These are phyloP conservation scores for Drosophila ohnishii DNA, from an alignment of 1,140 invertebrate genomes.

Conservation along the genomic window DNA sequence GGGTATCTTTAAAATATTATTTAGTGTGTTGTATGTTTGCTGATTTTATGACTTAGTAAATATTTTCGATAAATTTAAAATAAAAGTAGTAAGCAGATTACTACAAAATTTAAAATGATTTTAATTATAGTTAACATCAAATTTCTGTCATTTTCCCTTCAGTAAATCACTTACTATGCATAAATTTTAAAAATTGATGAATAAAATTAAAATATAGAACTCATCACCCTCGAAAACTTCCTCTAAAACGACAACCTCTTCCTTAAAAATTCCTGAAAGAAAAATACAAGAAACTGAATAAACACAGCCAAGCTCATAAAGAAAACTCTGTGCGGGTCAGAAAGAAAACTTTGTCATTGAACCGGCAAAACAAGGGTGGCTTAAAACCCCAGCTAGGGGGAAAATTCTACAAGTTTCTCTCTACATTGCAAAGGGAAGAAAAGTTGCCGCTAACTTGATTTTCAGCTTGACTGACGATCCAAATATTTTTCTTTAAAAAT, in stretches of 20 bases:
- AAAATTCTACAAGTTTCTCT: constrained; percentile 47
- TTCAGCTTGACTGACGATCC: constrained; percentile 70
- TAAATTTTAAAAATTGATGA: not conserved
- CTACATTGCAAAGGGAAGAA: constrained; percentile 27
- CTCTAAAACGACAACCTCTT: not conserved
- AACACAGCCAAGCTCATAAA: constrained; percentile 61
- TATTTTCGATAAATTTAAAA: no score
- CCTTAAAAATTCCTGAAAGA: constrained; percentile 1
- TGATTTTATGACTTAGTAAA: no score
- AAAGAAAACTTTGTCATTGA: constrained; percentile 57
- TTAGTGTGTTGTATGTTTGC: no score
- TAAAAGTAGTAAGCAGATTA: no score
- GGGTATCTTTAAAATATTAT: not conserved
- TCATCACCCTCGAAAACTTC: not conserved
- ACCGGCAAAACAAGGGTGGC: constrained; percentile 56
- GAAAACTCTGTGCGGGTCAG: constrained; percentile 54
- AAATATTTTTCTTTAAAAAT: constrained; percentile 70
- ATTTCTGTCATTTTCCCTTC: no score
- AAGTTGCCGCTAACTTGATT: constrained; percentile 70
- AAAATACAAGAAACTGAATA: constrained; percentile 16
- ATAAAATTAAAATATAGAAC: not conserved
- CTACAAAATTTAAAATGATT: no score
- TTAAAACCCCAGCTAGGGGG: constrained; percentile 32
- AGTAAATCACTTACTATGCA: not conserved
- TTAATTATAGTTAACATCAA: not conserved